Evolutionary conservation across 2,888 invertebrate species (phyloP).

Genomic region (Drosophila bunnanda): DNA sequence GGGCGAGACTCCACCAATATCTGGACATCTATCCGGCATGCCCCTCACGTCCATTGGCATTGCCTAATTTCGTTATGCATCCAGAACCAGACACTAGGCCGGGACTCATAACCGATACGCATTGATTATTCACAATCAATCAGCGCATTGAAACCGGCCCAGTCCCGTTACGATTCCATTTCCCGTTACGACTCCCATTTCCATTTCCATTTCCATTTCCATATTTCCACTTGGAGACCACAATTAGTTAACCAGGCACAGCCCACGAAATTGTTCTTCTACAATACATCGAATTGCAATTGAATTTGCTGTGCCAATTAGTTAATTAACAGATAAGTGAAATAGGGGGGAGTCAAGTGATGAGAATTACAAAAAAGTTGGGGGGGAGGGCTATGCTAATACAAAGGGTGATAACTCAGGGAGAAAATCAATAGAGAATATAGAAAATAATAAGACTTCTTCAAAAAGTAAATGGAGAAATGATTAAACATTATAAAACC

Average conservation of each 20-base stretch:
- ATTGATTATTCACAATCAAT: slow-evolving; percentile 60
- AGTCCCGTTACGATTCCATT: slow-evolving; percentile 23
- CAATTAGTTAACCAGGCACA: slow-evolving; percentile 26
- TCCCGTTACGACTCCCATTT: slow-evolving; percentile 27
- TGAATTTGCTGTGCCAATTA: slow-evolving; percentile 59
- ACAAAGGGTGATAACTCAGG: not conserved
- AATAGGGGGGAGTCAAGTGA: slow-evolving; percentile 19
- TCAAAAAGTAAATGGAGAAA: not conserved
- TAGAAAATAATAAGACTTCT: not conserved
- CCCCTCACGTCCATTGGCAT: slow-evolving; percentile 60
- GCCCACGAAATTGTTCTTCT: slow-evolving; percentile 25
- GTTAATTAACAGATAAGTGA: slow-evolving; percentile 61
- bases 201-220: slow-evolving; percentile 16
- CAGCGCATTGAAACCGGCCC: slow-evolving; percentile 56
- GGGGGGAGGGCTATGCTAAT: not conserved
- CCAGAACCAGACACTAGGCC: slow-evolving; percentile 23
- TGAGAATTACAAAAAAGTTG: not conserved
- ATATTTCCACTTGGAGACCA: slow-evolving; percentile 17
- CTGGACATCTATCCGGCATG: slow-evolving; percentile 37
- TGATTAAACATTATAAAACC: not conserved
- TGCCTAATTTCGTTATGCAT: slow-evolving; percentile 69
- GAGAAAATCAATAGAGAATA: not conserved
- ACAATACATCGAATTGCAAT: slow-evolving; percentile 26
- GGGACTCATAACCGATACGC: slow-evolving; percentile 39
- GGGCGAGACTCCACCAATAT: not conserved